phyloP scores from a whole-genome alignment of 2,888 invertebrate genomes.

The Sarcophaga caerulescens region DNA sequence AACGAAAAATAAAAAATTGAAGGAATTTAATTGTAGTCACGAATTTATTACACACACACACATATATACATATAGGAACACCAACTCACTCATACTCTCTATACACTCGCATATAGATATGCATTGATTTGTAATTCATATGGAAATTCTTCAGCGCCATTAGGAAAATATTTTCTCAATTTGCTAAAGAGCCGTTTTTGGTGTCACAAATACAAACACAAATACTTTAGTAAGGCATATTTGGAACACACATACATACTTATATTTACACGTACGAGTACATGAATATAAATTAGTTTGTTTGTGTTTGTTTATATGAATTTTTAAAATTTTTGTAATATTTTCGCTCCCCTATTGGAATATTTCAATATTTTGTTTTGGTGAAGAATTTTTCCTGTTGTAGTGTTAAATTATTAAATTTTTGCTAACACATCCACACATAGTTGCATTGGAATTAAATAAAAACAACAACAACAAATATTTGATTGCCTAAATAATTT shows the following conservation, averaged over 20 bases:
- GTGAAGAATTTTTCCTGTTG: background rate
- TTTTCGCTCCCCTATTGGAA: constrained; percentile 10
- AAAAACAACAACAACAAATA: too few relatives aligned
- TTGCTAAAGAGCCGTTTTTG: constrained; percentile 52
- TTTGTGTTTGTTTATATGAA: constrained; percentile 44
- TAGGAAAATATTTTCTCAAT: constrained; percentile 65
- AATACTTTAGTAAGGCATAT: too few relatives aligned
- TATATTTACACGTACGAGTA: constrained; percentile 10
- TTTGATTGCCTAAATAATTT: too few relatives aligned
- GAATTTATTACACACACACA: constrained; percentile 71
- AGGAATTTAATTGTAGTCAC: constrained; percentile 82
- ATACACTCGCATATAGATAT: constrained; percentile 6
- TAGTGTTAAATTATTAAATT: constrained; percentile 53
- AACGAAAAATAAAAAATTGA: constrained; percentile 74
- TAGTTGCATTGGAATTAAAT: constrained; percentile 15
- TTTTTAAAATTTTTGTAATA: constrained; percentile 58
- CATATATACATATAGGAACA: too few relatives aligned
- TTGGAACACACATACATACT: background rate
- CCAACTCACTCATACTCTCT: background rate
- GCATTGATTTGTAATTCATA: constrained; percentile 18
- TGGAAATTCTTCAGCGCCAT: constrained; percentile 67
- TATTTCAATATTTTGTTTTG: background rate
- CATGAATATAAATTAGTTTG: background rate
- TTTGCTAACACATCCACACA: constrained; percentile 49
- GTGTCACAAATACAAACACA: constrained; percentile 40